These are phyloP conservation scores for Trypoxylus dichotomus DNA, from an alignment of 1,140 invertebrate genomes.

Conservation along the genomic window DNA sequence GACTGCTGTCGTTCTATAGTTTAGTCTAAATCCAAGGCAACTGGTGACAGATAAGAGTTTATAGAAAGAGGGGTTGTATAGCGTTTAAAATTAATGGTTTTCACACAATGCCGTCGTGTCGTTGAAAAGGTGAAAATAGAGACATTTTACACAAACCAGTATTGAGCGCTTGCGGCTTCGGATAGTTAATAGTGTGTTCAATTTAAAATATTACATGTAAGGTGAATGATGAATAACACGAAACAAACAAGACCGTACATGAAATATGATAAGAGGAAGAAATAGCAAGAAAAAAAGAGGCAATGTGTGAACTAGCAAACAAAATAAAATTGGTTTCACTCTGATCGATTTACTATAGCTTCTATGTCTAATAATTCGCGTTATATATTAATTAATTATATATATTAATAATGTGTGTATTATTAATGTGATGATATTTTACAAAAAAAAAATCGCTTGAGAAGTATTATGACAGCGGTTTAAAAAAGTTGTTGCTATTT, in stretches of 20 bases:
- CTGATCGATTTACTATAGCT: no score
- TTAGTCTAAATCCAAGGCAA: constrained; percentile 21
- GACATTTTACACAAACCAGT: neutral
- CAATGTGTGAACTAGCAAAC: no score
- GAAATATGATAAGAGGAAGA: neutral
- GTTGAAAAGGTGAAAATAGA: neutral
- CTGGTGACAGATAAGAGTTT: constrained; percentile 28
- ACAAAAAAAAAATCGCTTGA: no score
- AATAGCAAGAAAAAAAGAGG: no score
- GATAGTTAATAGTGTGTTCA: neutral
- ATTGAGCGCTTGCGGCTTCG: neutral
- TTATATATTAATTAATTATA: no score
- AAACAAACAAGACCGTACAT: neutral
- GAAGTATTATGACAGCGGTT: no score
- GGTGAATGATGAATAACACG: neutral
- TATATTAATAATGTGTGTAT: no score
- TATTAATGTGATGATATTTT: no score
- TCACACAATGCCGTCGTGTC: neutral
- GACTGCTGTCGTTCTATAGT: neutral
- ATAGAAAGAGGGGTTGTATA: constrained; percentile 20
- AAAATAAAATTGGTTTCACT: no score
- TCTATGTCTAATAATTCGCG: no score
- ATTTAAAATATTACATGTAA: neutral
- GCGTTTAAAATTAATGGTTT: constrained; percentile 12
- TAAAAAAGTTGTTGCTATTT: no score